A percentile compares a stretch with the other conserved stretches of the same genome.
phyloP scores from a whole-genome alignment of 2,797 vertebrate species.

The Epinephelus malabaricus region DNA sequence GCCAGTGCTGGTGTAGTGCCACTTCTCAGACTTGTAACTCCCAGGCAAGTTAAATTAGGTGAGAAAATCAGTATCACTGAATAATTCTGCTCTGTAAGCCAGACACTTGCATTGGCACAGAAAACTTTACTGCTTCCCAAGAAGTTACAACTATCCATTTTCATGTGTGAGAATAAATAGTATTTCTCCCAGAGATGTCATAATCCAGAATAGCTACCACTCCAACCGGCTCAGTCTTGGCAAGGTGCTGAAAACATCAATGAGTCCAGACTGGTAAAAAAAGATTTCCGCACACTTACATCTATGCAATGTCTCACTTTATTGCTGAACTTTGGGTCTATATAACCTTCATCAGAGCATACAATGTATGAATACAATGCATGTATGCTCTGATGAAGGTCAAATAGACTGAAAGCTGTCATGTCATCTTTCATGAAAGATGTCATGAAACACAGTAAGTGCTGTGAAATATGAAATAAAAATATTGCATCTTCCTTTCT shows the following conservation, averaged over 20 bases:
- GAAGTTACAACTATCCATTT: neutral
- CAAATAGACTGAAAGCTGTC: too few relatives aligned
- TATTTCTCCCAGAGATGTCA: neutral
- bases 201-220: too few relatives aligned
- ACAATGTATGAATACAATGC: too few relatives aligned
- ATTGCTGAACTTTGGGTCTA: too few relatives aligned
- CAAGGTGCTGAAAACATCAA: too few relatives aligned
- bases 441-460: neutral
- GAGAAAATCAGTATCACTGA: constrained; percentile 49
- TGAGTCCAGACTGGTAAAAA: too few relatives aligned
- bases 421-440: too few relatives aligned
- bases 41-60: constrained; percentile 19
- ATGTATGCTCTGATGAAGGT: too few relatives aligned
- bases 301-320: too few relatives aligned
- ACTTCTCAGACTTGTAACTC: constrained; percentile 28
- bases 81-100: constrained; percentile 14
- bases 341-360: too few relatives aligned
- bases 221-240: too few relatives aligned
- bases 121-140: neutral
- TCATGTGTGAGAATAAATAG: neutral
- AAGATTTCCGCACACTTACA: too few relatives aligned
- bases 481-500: neutral
- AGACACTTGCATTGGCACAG: constrained; percentile 10
- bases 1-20: constrained; percentile 8
- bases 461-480: neutral